Evolutionary conservation across 1,140 invertebrate genomes (phyloP).

Genomic region (Dermatophagoides farinae): DNA sequence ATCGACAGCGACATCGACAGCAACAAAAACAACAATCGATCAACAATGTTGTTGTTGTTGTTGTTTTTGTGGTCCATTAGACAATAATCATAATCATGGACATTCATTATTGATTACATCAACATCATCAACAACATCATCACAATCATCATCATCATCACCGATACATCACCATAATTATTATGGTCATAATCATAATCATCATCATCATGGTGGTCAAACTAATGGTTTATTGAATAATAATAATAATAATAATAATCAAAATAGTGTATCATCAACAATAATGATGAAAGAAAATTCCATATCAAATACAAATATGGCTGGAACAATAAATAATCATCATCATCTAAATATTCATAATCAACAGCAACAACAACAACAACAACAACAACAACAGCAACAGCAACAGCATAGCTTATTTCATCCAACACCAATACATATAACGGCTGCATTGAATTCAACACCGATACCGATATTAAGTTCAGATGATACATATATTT

Average conservation of each 20-base stretch:
- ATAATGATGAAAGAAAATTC: background rate
- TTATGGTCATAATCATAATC: background rate
- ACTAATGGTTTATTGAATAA: background rate
- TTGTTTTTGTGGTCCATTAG: no score
- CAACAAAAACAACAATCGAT: background rate
- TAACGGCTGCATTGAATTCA: background rate
- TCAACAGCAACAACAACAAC: background rate
- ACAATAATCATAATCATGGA: background rate
- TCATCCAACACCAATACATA: background rate
- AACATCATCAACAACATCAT: background rate
- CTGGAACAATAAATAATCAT: no score
- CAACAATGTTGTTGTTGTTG: background rate
- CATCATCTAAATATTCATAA: background rate
- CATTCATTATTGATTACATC: background rate
- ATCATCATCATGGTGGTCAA: background rate
- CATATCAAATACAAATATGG: background rate
- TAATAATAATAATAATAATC: background rate
- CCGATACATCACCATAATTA: background rate
- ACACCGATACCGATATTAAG: slow-evolving; percentile 23
- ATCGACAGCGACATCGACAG: background rate
- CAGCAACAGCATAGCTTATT: background rate
- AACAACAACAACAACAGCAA: background rate
- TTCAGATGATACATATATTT: slow-evolving; percentile 36
- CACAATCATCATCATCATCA: background rate
- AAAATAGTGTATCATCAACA: background rate